Base-by-base conservation (phyloP, 2,113 vertebrate species). In the Aramus guarauna region DNA sequence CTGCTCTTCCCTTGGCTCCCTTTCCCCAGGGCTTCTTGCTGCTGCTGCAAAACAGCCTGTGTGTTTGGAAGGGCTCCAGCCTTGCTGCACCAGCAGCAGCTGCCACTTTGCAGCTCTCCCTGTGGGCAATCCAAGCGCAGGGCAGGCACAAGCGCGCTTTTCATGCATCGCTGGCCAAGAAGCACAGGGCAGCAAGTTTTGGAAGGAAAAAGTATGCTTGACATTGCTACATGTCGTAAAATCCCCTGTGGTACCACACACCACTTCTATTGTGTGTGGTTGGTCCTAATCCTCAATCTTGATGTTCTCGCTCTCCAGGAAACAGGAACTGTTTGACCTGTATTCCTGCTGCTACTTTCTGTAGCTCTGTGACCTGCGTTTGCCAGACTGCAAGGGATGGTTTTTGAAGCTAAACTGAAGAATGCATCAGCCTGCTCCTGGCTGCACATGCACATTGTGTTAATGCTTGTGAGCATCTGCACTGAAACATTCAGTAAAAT, bases 71-170 rank as follows among this genome's bases (percentile, higher is more conserved):
- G 36, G 56, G 23, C 56, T 72, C 19, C 45, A 29, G 30, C 23
- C 20, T 52, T 19, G 19, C 24, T 24, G 47, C 37, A 9, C 11
- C 53, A 43, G 43, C 9, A 7, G 8, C 12, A n/a, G 34, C n/a
- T 58, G n/a, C 29, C 15, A 7, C 55, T 45, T 43, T 5, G 24
- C 63, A 37, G 20, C 55, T 69, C 9, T 62, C 13, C 37, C 20
- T 27, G 15, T 0, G 0, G 14, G 41, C 41, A 36, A 19, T 9
- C 12, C 41, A 36, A 56, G 47, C 2, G 2, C 43, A 2, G 11
- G 27, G 21, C 10, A 45, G 22, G 11, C 8, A 26, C 1, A 1
- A 37, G 32, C 50, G 7, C 0, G 1, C 13, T 29, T 34, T 27
- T 75, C 55, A 27, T 9, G 14, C 27, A 15, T 62, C 39, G 2